phyloP scores from a whole-genome alignment of 2,113 vertebrate genomes.

The Antechinus stuartii region DNA sequence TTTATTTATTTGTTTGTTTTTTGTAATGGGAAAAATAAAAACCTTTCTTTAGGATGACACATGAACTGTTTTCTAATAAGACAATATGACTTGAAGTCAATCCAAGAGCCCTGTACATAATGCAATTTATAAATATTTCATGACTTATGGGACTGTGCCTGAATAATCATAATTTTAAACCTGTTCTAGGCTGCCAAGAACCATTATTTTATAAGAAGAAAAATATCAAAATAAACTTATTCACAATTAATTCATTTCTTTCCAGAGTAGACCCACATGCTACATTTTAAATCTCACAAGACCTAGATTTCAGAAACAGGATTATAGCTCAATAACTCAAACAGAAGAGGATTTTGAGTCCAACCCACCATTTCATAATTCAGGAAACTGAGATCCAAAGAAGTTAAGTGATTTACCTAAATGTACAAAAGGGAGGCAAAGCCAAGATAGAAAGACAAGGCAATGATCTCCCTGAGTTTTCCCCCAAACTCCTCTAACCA shows the following conservation, averaged over 20 bases:
- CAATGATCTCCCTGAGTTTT: too few relatives aligned
- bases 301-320: neutral
- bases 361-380: neutral
- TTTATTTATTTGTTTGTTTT: neutral
- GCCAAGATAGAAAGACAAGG: too few relatives aligned
- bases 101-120: constrained; percentile 67
- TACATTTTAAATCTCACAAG: neutral
- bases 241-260: neutral
- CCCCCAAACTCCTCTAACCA: too few relatives aligned
- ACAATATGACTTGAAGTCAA: constrained; percentile 65
- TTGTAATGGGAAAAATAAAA: constrained; percentile 21
- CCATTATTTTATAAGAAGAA: constrained; percentile 41
- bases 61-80: constrained; percentile 58
- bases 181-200: constrained; percentile 41
- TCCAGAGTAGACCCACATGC: neutral
- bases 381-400: neutral
- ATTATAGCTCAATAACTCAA: neutral
- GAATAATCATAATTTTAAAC: constrained; percentile 54
- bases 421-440: too few relatives aligned
- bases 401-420: neutral
- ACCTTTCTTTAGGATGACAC: constrained; percentile 48
- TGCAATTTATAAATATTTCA: constrained; percentile 48
- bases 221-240: neutral
- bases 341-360: neutral
- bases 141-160: constrained; percentile 47